These are phyloP conservation scores for Aphodius granarius DNA, from an alignment of 2,888 invertebrate genomes.

Conservation along the genomic window DNA sequence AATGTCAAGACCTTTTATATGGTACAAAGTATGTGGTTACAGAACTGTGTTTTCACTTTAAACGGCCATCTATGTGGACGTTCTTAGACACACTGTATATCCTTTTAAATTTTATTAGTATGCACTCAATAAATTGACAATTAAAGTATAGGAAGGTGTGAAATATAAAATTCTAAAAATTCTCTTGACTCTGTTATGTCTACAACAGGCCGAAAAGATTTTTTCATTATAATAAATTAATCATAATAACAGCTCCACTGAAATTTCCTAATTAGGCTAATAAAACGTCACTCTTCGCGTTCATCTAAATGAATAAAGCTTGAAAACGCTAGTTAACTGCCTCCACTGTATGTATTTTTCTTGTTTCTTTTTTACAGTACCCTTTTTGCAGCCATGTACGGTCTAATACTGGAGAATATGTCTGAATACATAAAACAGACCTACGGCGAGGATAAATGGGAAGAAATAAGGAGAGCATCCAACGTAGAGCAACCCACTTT, in stretches of 20 bases:
- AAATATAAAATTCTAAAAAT: too few species aligned
- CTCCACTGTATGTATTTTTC: not conserved
- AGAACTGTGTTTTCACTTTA: too few species aligned
- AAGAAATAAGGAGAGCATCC: slow-evolving; percentile 82
- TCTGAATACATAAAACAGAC: slow-evolving; percentile 88
- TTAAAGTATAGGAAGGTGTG: too few species aligned
- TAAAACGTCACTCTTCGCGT: not conserved
- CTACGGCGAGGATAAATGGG: slow-evolving; percentile 96
- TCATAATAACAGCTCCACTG: not conserved
- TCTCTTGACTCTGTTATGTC: too few species aligned
- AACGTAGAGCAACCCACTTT: slow-evolving; percentile 87
- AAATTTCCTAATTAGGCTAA: not conserved
- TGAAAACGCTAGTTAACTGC: not conserved
- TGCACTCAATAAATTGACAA: too few species aligned
- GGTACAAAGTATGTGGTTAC: too few species aligned
- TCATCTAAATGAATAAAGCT: not conserved
- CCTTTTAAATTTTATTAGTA: too few species aligned
- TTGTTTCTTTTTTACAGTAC: not conserved
- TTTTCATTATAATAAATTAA: too few species aligned
- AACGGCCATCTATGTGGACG: too few species aligned
- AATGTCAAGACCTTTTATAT: too few species aligned
- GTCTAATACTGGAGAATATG: slow-evolving; percentile 90
- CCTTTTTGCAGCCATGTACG: slow-evolving; percentile 75
- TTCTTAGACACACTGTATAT: too few species aligned
- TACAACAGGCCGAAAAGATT: too few species aligned